Conservation (phyloP, 2,888 invertebrate genomes). For the Eulithis testata region DNA sequence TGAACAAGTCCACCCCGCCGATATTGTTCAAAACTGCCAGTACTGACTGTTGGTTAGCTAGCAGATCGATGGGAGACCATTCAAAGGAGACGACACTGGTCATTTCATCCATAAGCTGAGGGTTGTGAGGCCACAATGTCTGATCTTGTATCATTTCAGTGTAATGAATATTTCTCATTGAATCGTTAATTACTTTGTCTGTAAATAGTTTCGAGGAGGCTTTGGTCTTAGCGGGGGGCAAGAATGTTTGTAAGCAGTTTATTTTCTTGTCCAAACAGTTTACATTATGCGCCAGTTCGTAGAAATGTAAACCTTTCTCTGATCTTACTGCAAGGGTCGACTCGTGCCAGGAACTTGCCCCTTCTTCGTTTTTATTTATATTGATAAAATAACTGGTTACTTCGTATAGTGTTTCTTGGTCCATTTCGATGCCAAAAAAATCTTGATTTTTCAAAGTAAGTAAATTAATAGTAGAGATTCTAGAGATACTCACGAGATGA, state of each 20-base stretch:
- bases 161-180: constrained; percentile 60
- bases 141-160: constrained; percentile 68
- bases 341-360: constrained; percentile 58
- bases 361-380: constrained; percentile 60
- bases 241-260: constrained; percentile 55
- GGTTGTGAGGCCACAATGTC: constrained; percentile 68
- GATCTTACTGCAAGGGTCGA: constrained; percentile 57
- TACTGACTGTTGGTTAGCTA: constrained; percentile 50
- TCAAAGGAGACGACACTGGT: constrained; percentile 52
- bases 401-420: constrained; percentile 56
- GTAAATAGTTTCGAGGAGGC: constrained; percentile 59
- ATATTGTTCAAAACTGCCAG: constrained; percentile 69
- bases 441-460: too few species aligned
- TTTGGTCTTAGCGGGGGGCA: constrained; percentile 57
- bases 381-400: constrained; percentile 55
- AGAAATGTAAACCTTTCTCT: constrained; percentile 62
- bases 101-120: constrained; percentile 60
- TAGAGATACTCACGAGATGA: too few species aligned
- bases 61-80: constrained; percentile 64
- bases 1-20: constrained; percentile 65
- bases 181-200: constrained; percentile 46
- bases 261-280: constrained; percentile 64
- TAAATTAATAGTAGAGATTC: too few species aligned
- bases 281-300: constrained; percentile 61
- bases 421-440: constrained; percentile 34